A percentile compares a stretch with the other conserved stretches of the same genome.
phyloP scores from a whole-genome alignment of 1,140 invertebrate genomes.

The Trichomalopsis sarcophagae region DNA sequence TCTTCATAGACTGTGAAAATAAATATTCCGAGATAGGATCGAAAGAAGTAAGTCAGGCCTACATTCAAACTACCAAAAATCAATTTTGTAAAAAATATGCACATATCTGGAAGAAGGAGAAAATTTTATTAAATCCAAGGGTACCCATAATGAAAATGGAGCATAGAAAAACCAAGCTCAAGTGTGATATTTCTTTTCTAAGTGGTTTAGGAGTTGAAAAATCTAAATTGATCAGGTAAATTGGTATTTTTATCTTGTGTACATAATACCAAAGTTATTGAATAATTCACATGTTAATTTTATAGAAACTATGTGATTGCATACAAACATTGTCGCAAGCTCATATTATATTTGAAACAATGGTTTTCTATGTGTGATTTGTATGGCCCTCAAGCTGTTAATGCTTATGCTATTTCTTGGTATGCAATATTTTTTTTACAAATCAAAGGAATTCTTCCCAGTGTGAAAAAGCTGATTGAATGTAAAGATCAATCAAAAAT shows the following conservation, averaged over 20 bases:
- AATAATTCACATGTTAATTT: conserved; percentile 51
- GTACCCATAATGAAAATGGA: conserved; percentile 77
- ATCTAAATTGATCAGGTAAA: conserved; percentile 52
- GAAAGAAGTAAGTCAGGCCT: conserved; percentile 7
- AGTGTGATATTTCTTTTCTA: conserved; percentile 77
- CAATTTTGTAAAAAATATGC: conserved; percentile 29
- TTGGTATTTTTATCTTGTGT: not conserved
- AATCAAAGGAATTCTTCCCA: conserved; percentile 54
- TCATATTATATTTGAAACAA: conserved; percentile 73
- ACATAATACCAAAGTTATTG: conserved; percentile 11
- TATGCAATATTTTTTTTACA: conserved; percentile 64
- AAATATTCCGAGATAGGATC: conserved; percentile 22
- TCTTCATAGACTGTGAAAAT: conserved; percentile 74
- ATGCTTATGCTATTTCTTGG: conserved; percentile 60
- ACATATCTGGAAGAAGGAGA: conserved; percentile 52
- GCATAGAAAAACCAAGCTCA: conserved; percentile 69
- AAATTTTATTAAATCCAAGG: conserved; percentile 57
- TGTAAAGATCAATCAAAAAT: conserved; percentile 8
- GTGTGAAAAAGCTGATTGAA: conserved; percentile 3
- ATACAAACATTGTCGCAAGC: conserved; percentile 62
- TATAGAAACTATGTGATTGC: conserved; percentile 66
- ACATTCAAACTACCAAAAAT: not conserved
- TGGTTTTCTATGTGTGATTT: conserved; percentile 67
- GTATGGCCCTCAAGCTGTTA: conserved; percentile 53
- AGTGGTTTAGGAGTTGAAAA: conserved; percentile 77